Base-by-base conservation (phyloP, 2,888 invertebrate genomes). In the Ochropacha duplaris region DNA sequence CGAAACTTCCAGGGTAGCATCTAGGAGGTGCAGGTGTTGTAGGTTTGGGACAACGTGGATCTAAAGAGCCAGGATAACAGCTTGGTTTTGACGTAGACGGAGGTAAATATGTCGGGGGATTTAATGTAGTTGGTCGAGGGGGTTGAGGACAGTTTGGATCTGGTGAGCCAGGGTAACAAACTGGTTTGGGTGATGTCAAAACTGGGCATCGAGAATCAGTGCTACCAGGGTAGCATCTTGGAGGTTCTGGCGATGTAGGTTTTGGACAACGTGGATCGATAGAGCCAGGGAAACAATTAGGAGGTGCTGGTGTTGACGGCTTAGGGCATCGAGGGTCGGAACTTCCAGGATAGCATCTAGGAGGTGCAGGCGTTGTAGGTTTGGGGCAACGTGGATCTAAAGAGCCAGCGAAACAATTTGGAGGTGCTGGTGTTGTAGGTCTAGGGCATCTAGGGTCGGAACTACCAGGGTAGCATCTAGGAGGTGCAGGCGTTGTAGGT, bases 181-280 rank as follows among this genome's bases (percentile, higher is more conserved):
- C 59, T 22, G 63, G 61, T 0, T 67, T 67, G 9, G 65, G 62
- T 6, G 68, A 65, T 8, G 68, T 68, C 49, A 76, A 74, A 57
- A 70, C 75, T 0, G 81, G 82, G 59, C 86, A 87, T 50, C 79
- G 69, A 0, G 83, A 79, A 66, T 87, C 86, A 4, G 63, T 66
- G 4, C 78, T 81, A 50, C 86, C 87, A 3, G 68, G 66, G 52
- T 50, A 66, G n/a, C 66, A 66, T 1, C 50, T 60, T 2, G 66
- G 70, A 49, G 67, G 66, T 22, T 57, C 63, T 12, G 68, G 66
- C 5, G 72, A 66, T 6, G 74, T 71, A 24, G 71, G 66, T n/a
- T 68, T 71, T 3, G 67, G 67, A 19, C 66, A 66, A 1, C 66
- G 54, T 4, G 58, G 80, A 65, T 87, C 86, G 3, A 61, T 69